These are phyloP conservation scores for Leucoma salicis DNA, from an alignment of 2,888 invertebrate genomes.

Conservation along the genomic window DNA sequence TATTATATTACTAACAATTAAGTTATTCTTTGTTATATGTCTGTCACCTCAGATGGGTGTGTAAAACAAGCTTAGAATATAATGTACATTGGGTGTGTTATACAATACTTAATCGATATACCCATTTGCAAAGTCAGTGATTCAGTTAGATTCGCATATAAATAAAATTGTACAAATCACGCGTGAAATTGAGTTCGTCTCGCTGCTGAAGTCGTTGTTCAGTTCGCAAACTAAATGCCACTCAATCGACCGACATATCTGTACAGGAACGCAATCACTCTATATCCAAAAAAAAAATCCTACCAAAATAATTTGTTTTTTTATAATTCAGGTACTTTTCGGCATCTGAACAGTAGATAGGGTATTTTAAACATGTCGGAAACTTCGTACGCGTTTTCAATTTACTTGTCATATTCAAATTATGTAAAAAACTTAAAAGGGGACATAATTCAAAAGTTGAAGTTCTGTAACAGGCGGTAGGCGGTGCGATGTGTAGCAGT, in stretches of 20 bases:
- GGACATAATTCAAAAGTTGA: constrained; percentile 67
- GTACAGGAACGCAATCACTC: constrained; percentile 20
- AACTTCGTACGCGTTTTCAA: constrained; percentile 37
- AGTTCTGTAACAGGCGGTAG: constrained; percentile 44
- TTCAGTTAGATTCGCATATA: constrained; percentile 61
- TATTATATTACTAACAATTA: too few species aligned
- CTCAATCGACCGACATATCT: constrained; percentile 34
- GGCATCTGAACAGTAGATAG: constrained; percentile 12
- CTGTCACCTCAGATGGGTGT: too few species aligned
- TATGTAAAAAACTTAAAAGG: constrained; percentile 58
- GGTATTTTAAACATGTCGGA: constrained; percentile 32
- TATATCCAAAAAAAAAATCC: constrained; percentile 19
- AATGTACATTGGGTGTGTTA: too few species aligned
- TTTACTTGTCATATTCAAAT: constrained; percentile 46
- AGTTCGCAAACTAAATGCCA: constrained; percentile 53
- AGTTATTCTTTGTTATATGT: too few species aligned
- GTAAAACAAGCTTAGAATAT: too few species aligned
- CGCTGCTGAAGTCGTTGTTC: constrained; percentile 63
- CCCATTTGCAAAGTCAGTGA: constrained; percentile 34
- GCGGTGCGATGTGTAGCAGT: constrained; percentile 57
- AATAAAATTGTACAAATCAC: constrained; percentile 77
- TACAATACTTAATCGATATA: constrained; percentile 19
- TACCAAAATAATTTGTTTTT: constrained; percentile 14
- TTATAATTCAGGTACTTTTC: constrained; percentile 12
- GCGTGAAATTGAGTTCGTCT: constrained; percentile 79